These are phyloP conservation scores for Machaerirhynchus nigripectus DNA, from an alignment of 2,113 vertebrate species.

Conservation along the genomic window DNA sequence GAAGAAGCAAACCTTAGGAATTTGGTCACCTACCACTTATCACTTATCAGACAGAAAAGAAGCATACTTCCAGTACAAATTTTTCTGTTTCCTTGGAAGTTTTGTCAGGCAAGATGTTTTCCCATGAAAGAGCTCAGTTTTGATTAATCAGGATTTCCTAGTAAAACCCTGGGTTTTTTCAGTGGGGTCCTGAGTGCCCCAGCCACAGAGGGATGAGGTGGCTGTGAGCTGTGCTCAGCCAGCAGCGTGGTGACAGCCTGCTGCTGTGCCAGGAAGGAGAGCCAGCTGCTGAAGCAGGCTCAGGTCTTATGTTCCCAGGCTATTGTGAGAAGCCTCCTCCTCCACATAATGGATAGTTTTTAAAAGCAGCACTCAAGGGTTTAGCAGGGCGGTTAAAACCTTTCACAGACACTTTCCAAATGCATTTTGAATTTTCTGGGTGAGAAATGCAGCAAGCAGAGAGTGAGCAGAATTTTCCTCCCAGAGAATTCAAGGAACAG, in stretches of 20 bases:
- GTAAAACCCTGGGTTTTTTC: background rate
- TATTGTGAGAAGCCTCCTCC: constrained; percentile 19
- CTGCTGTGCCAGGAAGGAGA: constrained; percentile 39
- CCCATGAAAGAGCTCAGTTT: background rate
- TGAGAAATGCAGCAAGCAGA: constrained; percentile 31
- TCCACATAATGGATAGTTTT: constrained; percentile 30
- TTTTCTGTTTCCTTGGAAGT: background rate
- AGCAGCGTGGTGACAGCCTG: background rate
- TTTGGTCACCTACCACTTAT: background rate
- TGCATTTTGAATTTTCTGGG: constrained; percentile 23
- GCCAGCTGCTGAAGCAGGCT: constrained; percentile 47
- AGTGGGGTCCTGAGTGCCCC: background rate
- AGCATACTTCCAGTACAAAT: background rate
- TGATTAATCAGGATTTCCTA: background rate
- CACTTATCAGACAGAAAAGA: background rate
- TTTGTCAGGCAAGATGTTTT: background rate
- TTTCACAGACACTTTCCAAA: constrained; percentile 54
- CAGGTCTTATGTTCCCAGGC: constrained; percentile 30
- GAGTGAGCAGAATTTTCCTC: background rate
- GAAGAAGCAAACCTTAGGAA: background rate
- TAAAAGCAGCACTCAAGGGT: constrained; percentile 40
- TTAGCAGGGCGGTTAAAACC: background rate
- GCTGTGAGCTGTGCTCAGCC: background rate
- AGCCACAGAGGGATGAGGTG: background rate
- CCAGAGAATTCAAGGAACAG: background rate